Conservation (phyloP, 2,888 invertebrate genomes). For the Chymomyza caudatula region DNA sequence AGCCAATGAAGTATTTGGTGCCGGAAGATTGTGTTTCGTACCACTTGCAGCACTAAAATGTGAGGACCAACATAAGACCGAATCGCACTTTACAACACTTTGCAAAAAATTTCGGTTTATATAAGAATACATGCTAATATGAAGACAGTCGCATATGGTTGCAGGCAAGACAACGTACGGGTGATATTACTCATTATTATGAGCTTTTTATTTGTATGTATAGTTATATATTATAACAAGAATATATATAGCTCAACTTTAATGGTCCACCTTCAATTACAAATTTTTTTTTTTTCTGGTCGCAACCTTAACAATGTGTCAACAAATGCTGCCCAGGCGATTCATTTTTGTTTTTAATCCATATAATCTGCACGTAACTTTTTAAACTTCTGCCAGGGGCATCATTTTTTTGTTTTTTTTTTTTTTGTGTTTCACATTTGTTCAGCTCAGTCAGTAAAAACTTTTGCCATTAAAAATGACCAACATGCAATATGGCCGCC, state of each 20-base stretch:
- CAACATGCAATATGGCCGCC: neutral
- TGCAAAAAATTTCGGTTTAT: too few relatives aligned
- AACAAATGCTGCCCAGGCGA: neutral
- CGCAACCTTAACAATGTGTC: neutral
- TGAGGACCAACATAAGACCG: too few relatives aligned
- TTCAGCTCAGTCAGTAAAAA: neutral
- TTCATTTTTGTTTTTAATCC: neutral
- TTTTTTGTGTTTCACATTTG: neutral
- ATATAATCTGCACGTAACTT: neutral
- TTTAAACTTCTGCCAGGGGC: neutral
- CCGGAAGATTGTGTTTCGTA: too few relatives aligned
- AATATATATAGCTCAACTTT: neutral
- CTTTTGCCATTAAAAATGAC: neutral
- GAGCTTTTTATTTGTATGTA: neutral
- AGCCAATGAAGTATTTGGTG: too few relatives aligned
- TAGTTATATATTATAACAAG: neutral
- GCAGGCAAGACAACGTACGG: too few relatives aligned
- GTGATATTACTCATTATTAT: neutral
- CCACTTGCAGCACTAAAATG: too few relatives aligned
- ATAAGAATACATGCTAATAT: too few relatives aligned
- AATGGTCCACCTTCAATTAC: neutral
- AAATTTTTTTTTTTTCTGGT: neutral
- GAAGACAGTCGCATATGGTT: too few relatives aligned
- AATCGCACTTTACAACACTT: too few relatives aligned
- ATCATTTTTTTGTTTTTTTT: neutral